Base-by-base conservation (phyloP, 1,140 invertebrate species). In the Drosophila fuyamai region DNA sequence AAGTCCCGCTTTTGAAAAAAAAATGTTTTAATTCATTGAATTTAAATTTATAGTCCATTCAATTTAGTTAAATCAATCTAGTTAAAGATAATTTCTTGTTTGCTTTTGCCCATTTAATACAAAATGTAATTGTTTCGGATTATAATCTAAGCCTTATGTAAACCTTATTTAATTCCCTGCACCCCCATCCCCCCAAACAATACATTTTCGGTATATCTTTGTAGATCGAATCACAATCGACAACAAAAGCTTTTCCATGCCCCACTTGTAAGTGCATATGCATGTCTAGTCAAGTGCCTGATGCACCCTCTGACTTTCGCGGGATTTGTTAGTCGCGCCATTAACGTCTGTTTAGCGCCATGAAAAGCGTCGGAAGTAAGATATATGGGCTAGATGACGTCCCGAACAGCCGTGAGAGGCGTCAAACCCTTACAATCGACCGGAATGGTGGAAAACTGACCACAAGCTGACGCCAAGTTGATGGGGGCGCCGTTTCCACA, bases 351-450 rank as follows among this genome's bases (percentile, higher is more conserved):
- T 38, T 71, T 58, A 71, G 67, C 67, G 65, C 67, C 66, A 16
- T 47, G 51, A 29, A 70, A 50, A 57, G 38, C 55, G 67, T 71
- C 67, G 44, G 67, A 71, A 71, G 65, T 70, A 71, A 71, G 65
- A 71, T 71, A 70, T 71, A 70, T 71, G 67, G 66, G 48, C 51
- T 68, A 48, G 67, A 48, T 71, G 62, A 70, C 66, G 47, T 67
- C 61, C 35, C 35, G 40, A 29, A 23, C 38, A 43, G 14, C 44
- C 16, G 12, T 18, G 27, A 38, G 10, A 62, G 50, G 50, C 50
- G 60, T 44, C 48, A 44, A 41, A n/a, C 36, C 44, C 18, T 27
- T 53, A 54, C 47, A 36, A 36, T 36, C 46, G 60, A 40, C 18
- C 41, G 27, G 18, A 68, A 40, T 48, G 35, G 44, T 27, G 10